These are phyloP conservation scores for Laodelphax striatellus DNA, from an alignment of 1,140 invertebrate species.

Conservation along the genomic window DNA sequence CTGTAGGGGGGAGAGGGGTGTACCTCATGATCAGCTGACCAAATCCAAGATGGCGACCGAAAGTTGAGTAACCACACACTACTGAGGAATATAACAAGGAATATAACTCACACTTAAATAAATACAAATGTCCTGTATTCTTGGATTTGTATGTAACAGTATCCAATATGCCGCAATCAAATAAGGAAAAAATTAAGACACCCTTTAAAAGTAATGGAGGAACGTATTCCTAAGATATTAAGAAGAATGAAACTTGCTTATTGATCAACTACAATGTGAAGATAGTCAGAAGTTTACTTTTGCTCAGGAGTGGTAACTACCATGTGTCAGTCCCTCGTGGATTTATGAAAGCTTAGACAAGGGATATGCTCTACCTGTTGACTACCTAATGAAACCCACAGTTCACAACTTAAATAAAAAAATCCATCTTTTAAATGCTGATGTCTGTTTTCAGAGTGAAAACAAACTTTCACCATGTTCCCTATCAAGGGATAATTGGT, in stretches of 20 bases:
- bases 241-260: constrained; percentile 39
- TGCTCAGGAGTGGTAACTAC: constrained; percentile 60
- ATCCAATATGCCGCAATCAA: constrained; percentile 53
- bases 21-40: too few relatives aligned
- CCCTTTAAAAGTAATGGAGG: constrained; percentile 50
- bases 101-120: constrained; percentile 51
- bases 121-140: constrained; percentile 62
- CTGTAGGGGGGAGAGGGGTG: too few relatives aligned
- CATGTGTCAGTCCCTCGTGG: constrained; percentile 62
- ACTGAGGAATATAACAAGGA: constrained; percentile 44
- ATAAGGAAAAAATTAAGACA: constrained; percentile 56
- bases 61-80: too few relatives aligned
- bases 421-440: too few relatives aligned
- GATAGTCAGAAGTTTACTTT: constrained; percentile 70
- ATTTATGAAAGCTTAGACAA: constrained; percentile 59
- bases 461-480: too few relatives aligned
- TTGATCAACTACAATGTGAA: constrained; percentile 37
- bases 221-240: constrained; percentile 29
- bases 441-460: too few relatives aligned
- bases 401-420: constrained; percentile 43
- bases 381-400: constrained; percentile 45
- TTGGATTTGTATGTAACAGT: constrained; percentile 65
- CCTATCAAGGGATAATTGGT: too few relatives aligned
- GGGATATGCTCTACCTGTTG: constrained; percentile 57
- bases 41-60: too few relatives aligned